phyloP scores from a whole-genome alignment of 1,140 invertebrate species.

The Lethocerus indicus region DNA sequence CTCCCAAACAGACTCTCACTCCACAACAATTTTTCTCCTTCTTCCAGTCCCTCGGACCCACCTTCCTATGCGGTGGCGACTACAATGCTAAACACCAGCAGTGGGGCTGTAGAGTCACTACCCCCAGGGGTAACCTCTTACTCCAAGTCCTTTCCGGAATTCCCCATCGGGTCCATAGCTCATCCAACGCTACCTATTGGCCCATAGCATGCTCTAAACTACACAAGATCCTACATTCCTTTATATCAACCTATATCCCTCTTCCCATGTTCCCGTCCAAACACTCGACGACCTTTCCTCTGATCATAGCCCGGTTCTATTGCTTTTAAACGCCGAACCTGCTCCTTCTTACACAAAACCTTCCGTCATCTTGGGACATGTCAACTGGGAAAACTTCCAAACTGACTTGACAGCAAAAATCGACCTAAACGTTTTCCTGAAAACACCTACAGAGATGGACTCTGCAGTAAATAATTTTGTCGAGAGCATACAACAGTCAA shows the following conservation, averaged over 20 bases:
- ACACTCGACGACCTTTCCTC: slow-evolving; percentile 9
- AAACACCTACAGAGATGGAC: not conserved
- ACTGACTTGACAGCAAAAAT: not conserved
- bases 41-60: slow-evolving; percentile 20
- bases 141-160: slow-evolving; percentile 17
- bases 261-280: not conserved
- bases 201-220: slow-evolving; percentile 5
- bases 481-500: not conserved
- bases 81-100: slow-evolving; percentile 26
- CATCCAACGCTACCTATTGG: slow-evolving; percentile 11
- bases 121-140: slow-evolving; percentile 20
- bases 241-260: slow-evolving; percentile 1
- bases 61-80: slow-evolving; percentile 24
- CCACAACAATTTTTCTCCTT: slow-evolving; percentile 19
- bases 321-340: not conserved
- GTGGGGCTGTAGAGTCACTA: slow-evolving; percentile 24
- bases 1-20: slow-evolving; percentile 20
- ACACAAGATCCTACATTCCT: slow-evolving; percentile 12
- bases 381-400: not conserved
- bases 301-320: slow-evolving; percentile 7
- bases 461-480: not conserved
- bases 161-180: slow-evolving; percentile 1
- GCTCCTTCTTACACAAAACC: not conserved
- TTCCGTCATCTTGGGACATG: not conserved
- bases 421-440: not conserved